Evolutionary conservation across 2,113 vertebrate genomes (phyloP), one percentile per base, ranked within the genome.

Genomic region (Pithys albifrons): DNA sequence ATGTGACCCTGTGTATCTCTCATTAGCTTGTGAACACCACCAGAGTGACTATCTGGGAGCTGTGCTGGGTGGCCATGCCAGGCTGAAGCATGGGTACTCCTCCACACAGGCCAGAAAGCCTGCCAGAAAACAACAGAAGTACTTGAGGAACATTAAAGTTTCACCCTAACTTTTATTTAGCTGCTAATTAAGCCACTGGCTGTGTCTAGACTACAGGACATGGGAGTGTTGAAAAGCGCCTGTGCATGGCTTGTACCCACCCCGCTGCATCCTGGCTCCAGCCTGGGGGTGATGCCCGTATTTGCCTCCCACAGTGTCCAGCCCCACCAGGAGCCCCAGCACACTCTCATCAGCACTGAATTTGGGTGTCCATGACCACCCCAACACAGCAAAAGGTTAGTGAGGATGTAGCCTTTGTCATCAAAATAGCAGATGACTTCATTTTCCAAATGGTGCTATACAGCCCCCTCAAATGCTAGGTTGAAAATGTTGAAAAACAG

Each of bases 21-120:
- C 6, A 2, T 52, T 29, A 58, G 48, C n/a, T 52, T 24, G 6
- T 10, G 20, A 55, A 52, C 3, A 24, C 39, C 52, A 22, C 20
- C 55, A 20, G 31, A 35, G 17, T 0, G 0, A 23, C 17, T 19
- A 10, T 19, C 35, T 1, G 0, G 12, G 37, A 52, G 14, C 35
- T 1, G 0, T 25, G 37, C 48, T 9, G 5, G 59, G 12, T 0
- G 0, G 41, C 20, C 0, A 0, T 14, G 19, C 27, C 35, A 57
- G 52, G 19, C 54, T 70, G 55, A n/a, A 70, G 39, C 54, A 8
- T 0, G 9, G 37, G 5, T 71, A 27, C 24, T 82, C 46, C 48
- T 88, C 55, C 2, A 3, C 71, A 75, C 35, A 48, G 69, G 73
- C 76, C 9, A 2, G 72, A 72, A 93, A 64, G 19, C 64, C 89